A percentile compares a stretch with the other conserved stretches of the same genome.
phyloP scores from a whole-genome alignment of 2,888 invertebrate genomes.

The Sinhomidia bicolor region DNA sequence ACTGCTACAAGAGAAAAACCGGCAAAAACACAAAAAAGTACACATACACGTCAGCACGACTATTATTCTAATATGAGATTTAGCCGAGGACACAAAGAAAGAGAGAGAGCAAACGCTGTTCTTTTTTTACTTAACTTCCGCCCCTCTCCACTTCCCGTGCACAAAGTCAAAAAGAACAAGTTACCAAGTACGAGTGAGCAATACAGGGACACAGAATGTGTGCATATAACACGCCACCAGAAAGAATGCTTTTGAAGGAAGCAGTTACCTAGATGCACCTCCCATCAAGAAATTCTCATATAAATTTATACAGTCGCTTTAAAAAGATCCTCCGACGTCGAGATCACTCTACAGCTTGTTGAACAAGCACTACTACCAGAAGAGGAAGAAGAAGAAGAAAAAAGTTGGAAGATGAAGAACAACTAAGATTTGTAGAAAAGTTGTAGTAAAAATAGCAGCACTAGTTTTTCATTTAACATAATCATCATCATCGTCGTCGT shows the following conservation, averaged over 20 bases:
- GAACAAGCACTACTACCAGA: not conserved
- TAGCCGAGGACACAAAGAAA: not conserved
- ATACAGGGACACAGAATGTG: not conserved
- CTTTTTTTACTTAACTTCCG: slow-evolving; percentile 33
- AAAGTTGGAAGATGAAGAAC: too few relatives aligned
- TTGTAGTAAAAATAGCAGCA: not conserved
- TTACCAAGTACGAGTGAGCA: not conserved
- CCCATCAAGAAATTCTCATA: not conserved
- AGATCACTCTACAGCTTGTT: slow-evolving; percentile 27
- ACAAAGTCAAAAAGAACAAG: slow-evolving; percentile 44
- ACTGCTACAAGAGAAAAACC: too few relatives aligned
- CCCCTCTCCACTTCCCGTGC: slow-evolving; percentile 23
- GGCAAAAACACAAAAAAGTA: not conserved
- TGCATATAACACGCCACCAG: not conserved
- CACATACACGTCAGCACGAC: not conserved
- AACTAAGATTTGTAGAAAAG: not conserved
- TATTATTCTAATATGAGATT: not conserved
- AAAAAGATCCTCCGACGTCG: not conserved
- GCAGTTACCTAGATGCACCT: not conserved
- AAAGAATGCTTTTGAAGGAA: not conserved
- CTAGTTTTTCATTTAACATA: not conserved
- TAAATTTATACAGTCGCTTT: not conserved
- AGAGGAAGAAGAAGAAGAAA: not conserved
- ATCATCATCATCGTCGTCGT: not conserved
- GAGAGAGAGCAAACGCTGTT: slow-evolving; percentile 1